Percentiles rank a stretch among this genome's conserved stretches.
Evolutionary conservation across 2,797 vertebrate genomes (phyloP).

Genomic region (Octomys mimax): DNA sequence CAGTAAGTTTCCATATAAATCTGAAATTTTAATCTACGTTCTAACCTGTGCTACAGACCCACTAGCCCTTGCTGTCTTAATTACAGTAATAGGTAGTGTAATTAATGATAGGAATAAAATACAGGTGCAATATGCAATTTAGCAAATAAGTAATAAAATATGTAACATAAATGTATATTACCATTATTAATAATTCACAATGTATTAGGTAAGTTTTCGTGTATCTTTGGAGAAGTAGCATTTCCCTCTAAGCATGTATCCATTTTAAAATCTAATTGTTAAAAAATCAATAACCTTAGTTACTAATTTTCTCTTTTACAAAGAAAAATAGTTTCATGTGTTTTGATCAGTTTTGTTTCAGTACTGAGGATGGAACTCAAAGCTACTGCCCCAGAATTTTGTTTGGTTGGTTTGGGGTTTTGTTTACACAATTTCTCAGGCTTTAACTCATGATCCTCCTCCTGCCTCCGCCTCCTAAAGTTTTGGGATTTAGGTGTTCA

Average conservation of each 20-base stretch:
- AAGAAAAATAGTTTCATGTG: background rate
- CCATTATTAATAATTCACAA: background rate
- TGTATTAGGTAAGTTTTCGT: background rate
- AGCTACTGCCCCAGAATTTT: background rate
- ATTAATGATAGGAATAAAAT: background rate
- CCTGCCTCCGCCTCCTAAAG: background rate
- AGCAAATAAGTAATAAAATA: background rate
- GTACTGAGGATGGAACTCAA: background rate
- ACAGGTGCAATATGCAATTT: background rate
- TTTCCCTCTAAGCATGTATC: background rate
- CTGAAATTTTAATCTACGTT: background rate
- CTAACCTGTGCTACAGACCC: background rate
- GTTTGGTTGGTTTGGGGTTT: background rate
- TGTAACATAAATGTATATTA: background rate
- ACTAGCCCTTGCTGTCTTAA: background rate
- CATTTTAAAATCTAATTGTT: slow-evolving; percentile 51
- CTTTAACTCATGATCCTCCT: background rate
- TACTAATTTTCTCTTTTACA: background rate
- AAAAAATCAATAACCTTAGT: background rate
- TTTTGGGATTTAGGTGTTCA: background rate
- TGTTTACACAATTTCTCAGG: background rate
- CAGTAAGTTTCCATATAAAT: background rate
- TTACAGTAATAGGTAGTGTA: background rate
- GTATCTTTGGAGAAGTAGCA: background rate
- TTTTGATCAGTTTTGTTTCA: background rate